Base-by-base conservation (phyloP, 2,888 invertebrate genomes). In the Microctonus brassicae region DNA sequence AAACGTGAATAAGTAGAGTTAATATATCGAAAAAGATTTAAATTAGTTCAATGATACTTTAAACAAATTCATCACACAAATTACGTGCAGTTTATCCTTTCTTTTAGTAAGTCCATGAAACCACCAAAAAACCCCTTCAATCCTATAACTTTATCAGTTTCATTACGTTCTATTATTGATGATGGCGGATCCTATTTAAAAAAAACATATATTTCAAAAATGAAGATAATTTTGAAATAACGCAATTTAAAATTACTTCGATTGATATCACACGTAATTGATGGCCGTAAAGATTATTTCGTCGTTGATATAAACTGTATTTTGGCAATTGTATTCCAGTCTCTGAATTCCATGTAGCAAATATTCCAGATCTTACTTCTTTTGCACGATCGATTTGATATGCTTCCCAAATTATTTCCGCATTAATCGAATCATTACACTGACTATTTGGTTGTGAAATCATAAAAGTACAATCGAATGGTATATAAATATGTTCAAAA, bases 141-240 rank as follows among this genome's bases (percentile, higher is more conserved):
- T 4, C 82, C 80, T 3, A 75, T 76, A 74, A 84, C 77, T 53
- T 75, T 69, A 1, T 82, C 82, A 10, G 57, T 11, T 2, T 69
- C 17, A 62, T 84, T 75, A 7, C 76, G 77, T 5, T 76, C 7
- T 34, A 86, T 78, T 13, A 78, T 69, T 0, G 86, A 85, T 20
- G 83, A 74, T 2, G 87, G 87, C 20, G 86, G 86, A 76, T 87
- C 86, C 87, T 87, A 11, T n/a, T n/a, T n/a, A n/a, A n/a, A n/a
- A n/a, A n/a, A n/a, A n/a, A 29, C 7, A 29, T 29, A 29, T 29
- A 29, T 3, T 29, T 29, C 29, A 29, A 29, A 5, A 7, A 29
- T 5, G 7, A 29, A 3, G 29, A 5, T 29, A 3, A 29, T 5
- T 29, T 29, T 7, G 29, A 29, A 5, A 5, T 29, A 3, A 36